Conservation (phyloP, 2,888 invertebrate genomes). For the Harmothoe impar region DNA sequence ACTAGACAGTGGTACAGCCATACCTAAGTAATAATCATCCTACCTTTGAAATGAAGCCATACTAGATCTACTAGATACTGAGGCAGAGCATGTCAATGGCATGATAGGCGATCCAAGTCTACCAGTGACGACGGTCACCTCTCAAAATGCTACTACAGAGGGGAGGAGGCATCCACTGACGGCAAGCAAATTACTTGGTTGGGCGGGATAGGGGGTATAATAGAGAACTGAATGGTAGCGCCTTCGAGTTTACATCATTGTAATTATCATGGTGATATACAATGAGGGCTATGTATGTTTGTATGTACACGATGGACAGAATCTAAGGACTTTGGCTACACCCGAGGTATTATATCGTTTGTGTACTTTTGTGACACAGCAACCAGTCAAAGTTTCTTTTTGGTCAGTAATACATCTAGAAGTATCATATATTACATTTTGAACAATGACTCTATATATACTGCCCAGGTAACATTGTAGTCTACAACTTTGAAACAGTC, state of each 20-base stretch:
- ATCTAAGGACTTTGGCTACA: constrained; percentile 31
- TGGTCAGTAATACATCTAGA: constrained; percentile 53
- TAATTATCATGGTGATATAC: constrained; percentile 26
- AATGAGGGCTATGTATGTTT: background rate
- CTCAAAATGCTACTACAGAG: constrained; percentile 34
- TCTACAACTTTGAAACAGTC: constrained; percentile 34
- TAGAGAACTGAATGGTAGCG: background rate
- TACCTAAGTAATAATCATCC: constrained; percentile 44
- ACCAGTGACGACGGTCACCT: constrained; percentile 41
- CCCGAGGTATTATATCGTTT: constrained; percentile 4
- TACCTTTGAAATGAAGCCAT: constrained; percentile 25
- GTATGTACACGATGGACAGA: constrained; percentile 46
- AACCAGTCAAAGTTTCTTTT: constrained; percentile 30
- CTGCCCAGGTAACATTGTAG: background rate
- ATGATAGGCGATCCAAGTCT: constrained; percentile 23
- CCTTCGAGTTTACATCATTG: constrained; percentile 1
- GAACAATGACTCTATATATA: constrained; percentile 21
- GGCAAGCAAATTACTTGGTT: constrained; percentile 54
- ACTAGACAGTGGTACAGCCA: constrained; percentile 61
- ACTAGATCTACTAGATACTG: constrained; percentile 36
- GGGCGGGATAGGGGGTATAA: constrained; percentile 1
- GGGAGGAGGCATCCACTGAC: constrained; percentile 43
- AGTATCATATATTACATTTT: constrained; percentile 45
- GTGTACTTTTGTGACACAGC: constrained; percentile 22
- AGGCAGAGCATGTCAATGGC: constrained; percentile 44